Conservation (phyloP, 2,113 vertebrate species). For the Orientallactaga bullata region DNA sequence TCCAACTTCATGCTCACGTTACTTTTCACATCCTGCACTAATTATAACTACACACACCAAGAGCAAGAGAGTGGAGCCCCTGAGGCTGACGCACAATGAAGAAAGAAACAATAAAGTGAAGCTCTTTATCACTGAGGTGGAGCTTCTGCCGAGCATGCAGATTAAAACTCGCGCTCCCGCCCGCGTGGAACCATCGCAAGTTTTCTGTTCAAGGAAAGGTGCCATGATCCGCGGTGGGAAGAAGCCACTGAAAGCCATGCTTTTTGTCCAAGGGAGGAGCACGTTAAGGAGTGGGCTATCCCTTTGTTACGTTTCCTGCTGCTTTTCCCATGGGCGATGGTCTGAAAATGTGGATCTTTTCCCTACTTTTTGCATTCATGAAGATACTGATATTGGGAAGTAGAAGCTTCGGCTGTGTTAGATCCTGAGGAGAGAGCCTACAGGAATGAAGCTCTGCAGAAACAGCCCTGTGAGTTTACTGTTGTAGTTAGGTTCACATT, state of each 20-base stretch:
- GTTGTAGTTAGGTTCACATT: too few species aligned
- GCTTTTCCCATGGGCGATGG: too few species aligned
- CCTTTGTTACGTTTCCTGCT: neutral
- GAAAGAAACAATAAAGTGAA: neutral
- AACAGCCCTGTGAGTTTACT: too few species aligned
- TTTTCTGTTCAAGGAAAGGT: neutral
- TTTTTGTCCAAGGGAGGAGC: neutral
- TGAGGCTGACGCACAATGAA: neutral
- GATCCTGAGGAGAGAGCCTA: neutral
- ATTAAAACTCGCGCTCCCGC: conserved; percentile 3
- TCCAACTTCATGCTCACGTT: neutral
- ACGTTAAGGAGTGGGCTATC: neutral
- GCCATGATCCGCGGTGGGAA: neutral
- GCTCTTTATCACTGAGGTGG: neutral
- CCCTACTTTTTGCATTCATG: neutral
- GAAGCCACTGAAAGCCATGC: neutral
- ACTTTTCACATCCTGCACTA: neutral
- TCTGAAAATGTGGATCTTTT: neutral
- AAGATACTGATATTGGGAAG: neutral
- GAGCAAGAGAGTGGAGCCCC: neutral
- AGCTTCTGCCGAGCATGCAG: neutral
- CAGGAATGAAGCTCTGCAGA: neutral
- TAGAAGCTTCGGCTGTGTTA: neutral
- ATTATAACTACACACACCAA: neutral
- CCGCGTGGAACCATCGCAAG: neutral